A percentile compares a stretch with the other conserved stretches of the same genome.
Evolutionary conservation across 2,888 invertebrate species (phyloP).

Genomic region (Cantharis flavilabris): DNA sequence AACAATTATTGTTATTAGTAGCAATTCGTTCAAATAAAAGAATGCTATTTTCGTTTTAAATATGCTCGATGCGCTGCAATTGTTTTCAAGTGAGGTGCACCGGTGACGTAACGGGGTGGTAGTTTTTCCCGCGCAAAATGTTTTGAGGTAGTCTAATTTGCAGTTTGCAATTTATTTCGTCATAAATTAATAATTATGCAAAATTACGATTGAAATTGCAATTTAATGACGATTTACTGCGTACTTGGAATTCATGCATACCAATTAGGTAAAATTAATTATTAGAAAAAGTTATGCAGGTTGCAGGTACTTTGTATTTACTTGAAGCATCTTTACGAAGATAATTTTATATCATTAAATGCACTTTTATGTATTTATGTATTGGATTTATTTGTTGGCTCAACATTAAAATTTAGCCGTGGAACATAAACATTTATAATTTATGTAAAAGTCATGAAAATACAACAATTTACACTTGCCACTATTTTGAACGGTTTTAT

Average conservation of each 20-base stretch:
- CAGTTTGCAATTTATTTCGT: neutral
- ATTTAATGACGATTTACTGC: neutral
- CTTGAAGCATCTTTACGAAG: neutral
- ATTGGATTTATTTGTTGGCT: slow-evolving; percentile 27
- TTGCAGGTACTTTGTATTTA: neutral
- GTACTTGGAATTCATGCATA: neutral
- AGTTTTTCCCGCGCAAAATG: neutral
- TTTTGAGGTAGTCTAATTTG: too few species aligned
- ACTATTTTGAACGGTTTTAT: slow-evolving; percentile 40
- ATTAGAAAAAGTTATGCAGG: neutral
- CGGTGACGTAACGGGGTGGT: neutral
- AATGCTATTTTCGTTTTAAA: too few species aligned
- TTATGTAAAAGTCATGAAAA: slow-evolving; percentile 45
- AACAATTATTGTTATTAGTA: too few species aligned
- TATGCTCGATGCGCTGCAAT: neutral
- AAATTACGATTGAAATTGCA: neutral
- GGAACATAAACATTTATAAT: slow-evolving; percentile 39
- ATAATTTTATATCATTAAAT: neutral
- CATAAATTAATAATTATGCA: neutral
- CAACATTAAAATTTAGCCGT: slow-evolving; percentile 30
- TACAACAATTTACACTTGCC: slow-evolving; percentile 44
- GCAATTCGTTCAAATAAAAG: too few species aligned
- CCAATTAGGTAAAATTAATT: neutral
- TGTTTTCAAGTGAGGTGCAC: neutral
- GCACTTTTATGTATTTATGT: neutral